These are phyloP conservation scores for Fistularia tabacaria DNA, from an alignment of 2,797 vertebrate genomes.

Conservation along the genomic window DNA sequence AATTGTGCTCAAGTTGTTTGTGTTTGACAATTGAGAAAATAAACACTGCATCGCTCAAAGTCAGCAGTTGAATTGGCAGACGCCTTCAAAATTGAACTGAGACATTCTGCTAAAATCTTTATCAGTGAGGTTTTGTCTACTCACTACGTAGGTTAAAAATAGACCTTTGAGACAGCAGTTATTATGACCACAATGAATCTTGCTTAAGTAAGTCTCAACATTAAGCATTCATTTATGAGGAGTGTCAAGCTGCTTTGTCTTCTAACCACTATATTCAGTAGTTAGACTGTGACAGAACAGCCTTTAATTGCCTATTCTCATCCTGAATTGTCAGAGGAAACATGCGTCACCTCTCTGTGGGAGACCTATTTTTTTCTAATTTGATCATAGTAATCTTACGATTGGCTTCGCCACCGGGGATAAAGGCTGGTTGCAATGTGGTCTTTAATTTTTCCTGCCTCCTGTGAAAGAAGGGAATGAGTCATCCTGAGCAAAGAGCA, in stretches of 20 bases:
- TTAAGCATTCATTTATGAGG: too few relatives aligned
- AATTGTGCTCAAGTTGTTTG: too few relatives aligned
- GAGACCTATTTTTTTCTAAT: constrained; percentile 34
- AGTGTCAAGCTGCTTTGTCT: not conserved
- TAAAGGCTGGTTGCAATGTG: constrained; percentile 21
- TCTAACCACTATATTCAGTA: not conserved
- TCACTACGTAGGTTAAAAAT: too few relatives aligned
- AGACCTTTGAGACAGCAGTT: too few relatives aligned
- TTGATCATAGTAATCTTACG: constrained; percentile 44
- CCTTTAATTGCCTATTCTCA: constrained; percentile 6
- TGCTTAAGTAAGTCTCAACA: too few relatives aligned
- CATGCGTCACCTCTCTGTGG: constrained; percentile 48
- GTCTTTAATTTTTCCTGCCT: constrained; percentile 35
- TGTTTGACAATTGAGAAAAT: too few relatives aligned
- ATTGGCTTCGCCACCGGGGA: constrained; percentile 32
- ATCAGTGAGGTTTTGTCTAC: too few relatives aligned
- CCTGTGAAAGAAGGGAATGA: constrained; percentile 21
- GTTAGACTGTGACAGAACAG: not conserved
- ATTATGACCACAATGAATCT: too few relatives aligned
- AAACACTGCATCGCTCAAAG: too few relatives aligned
- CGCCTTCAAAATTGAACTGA: too few relatives aligned
- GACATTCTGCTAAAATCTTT: too few relatives aligned
- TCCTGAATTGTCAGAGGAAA: constrained; percentile 18
- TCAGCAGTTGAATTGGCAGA: too few relatives aligned
- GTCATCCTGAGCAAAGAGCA: constrained; percentile 17